Conservation (phyloP, 2,113 vertebrate species). For the Eublepharis macularius region DNA sequence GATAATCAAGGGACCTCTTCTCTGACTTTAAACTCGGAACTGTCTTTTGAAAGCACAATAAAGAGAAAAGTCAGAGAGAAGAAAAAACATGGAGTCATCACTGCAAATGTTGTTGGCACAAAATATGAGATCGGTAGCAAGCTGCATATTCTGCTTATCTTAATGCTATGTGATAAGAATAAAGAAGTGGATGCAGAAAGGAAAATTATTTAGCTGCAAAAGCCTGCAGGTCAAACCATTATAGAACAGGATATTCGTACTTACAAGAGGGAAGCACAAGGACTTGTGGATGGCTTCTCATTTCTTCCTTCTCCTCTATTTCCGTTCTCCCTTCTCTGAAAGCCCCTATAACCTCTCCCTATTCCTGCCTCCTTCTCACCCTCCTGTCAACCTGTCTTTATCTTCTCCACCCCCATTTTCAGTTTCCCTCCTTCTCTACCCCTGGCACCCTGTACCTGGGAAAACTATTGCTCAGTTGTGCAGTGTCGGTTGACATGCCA, state of each 20-base stretch:
- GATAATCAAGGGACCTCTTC: slow-evolving; percentile 86
- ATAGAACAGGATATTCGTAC: background rate
- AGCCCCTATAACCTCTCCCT: too few relatives aligned
- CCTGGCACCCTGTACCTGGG: too few relatives aligned
- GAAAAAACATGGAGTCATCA: slow-evolving; percentile 91
- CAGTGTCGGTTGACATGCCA: too few relatives aligned
- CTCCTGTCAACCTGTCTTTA: too few relatives aligned
- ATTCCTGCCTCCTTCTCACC: too few relatives aligned
- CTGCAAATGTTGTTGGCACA: slow-evolving; percentile 90
- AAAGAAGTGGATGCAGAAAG: background rate
- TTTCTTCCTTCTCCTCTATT: too few relatives aligned
- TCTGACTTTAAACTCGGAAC: slow-evolving; percentile 80
- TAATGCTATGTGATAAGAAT: slow-evolving; percentile 15
- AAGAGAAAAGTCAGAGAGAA: slow-evolving; percentile 90
- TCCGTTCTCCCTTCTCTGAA: too few relatives aligned
- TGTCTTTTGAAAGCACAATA: slow-evolving; percentile 84
- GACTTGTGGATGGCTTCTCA: too few relatives aligned
- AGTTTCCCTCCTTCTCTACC: too few relatives aligned
- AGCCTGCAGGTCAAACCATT: background rate
- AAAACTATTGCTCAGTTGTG: too few relatives aligned
- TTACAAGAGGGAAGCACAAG: too few relatives aligned
- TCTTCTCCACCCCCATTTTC: too few relatives aligned
- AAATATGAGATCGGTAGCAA: slow-evolving; percentile 97
- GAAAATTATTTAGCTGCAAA: background rate
- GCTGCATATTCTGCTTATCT: slow-evolving; percentile 32